phyloP scores from a whole-genome alignment of 2,113 vertebrate species.

The Phaethon lepturus region DNA sequence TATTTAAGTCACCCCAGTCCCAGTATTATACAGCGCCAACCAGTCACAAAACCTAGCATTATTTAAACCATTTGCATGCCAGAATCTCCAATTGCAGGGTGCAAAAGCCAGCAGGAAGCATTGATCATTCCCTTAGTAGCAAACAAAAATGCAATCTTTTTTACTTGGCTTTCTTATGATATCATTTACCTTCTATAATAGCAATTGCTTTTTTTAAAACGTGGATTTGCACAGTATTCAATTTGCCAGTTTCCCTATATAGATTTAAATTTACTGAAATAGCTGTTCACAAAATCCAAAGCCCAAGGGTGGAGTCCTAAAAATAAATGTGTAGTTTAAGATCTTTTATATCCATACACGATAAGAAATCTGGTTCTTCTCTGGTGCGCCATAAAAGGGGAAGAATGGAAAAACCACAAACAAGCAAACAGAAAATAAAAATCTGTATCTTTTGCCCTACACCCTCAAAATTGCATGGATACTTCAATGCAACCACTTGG shows the following conservation, averaged over 20 bases:
- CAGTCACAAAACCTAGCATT: constrained; percentile 54
- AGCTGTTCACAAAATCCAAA: constrained; percentile 65
- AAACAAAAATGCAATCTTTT: constrained; percentile 70
- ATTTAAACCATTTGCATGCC: constrained; percentile 22
- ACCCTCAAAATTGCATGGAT: background rate
- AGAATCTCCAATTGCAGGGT: constrained; percentile 46
- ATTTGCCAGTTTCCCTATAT: constrained; percentile 74
- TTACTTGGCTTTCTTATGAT: constrained; percentile 64
- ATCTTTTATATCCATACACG: background rate
- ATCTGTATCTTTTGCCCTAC: background rate
- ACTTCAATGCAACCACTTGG: constrained; percentile 26
- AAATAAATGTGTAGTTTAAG: constrained; percentile 58
- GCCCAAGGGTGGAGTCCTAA: constrained; percentile 66
- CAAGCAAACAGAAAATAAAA: constrained; percentile 19
- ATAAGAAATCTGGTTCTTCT: constrained; percentile 42
- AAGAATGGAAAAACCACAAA: constrained; percentile 39
- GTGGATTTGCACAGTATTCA: constrained; percentile 72
- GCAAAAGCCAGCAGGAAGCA: constrained; percentile 48
- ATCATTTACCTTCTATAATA: constrained; percentile 79
- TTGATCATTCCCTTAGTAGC: constrained; percentile 62
- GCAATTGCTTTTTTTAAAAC: constrained; percentile 74
- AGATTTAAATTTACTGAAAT: constrained; percentile 73
- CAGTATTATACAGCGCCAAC: constrained; percentile 31
- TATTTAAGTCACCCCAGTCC: constrained; percentile 50
- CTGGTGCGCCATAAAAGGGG: constrained; percentile 17